Evolutionary conservation across 2,888 invertebrate genomes (phyloP).

Genomic region (Lamellibrachia satsuma): DNA sequence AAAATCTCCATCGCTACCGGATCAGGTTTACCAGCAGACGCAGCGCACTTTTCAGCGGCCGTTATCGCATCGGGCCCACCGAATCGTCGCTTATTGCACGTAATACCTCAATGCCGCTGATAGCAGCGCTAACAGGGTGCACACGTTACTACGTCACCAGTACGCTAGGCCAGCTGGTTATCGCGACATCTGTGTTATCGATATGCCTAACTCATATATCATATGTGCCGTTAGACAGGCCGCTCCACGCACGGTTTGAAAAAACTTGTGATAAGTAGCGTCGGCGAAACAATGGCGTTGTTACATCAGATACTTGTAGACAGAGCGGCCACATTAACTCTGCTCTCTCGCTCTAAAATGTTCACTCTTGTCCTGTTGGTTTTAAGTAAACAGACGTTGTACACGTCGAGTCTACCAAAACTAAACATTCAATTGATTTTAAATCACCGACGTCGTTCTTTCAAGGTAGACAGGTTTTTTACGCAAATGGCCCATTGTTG

Average conservation of each 20-base stretch:
- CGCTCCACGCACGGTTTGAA: neutral
- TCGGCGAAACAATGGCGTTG: neutral
- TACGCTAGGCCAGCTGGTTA: neutral
- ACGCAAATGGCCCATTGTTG: neutral
- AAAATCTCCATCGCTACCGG: neutral
- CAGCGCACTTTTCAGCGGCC: neutral
- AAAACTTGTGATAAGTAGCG: neutral
- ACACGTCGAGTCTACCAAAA: neutral
- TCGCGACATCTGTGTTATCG: neutral
- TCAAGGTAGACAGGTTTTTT: neutral
- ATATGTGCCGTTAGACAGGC: neutral
- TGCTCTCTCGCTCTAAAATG: neutral
- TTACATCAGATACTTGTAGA: neutral
- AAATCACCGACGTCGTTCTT: neutral
- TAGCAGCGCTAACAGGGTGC: neutral
- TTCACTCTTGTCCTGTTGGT: neutral
- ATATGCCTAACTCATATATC: conserved; percentile 3
- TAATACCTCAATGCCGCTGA: neutral
- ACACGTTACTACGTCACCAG: neutral
- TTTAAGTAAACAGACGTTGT: neutral
- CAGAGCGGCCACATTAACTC: neutral
- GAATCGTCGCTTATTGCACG: neutral
- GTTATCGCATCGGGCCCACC: neutral
- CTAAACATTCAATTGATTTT: neutral
- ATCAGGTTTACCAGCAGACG: neutral